Evolutionary conservation across 2,797 vertebrate species (phyloP).

Genomic region (Distichodus sexfasciatus): DNA sequence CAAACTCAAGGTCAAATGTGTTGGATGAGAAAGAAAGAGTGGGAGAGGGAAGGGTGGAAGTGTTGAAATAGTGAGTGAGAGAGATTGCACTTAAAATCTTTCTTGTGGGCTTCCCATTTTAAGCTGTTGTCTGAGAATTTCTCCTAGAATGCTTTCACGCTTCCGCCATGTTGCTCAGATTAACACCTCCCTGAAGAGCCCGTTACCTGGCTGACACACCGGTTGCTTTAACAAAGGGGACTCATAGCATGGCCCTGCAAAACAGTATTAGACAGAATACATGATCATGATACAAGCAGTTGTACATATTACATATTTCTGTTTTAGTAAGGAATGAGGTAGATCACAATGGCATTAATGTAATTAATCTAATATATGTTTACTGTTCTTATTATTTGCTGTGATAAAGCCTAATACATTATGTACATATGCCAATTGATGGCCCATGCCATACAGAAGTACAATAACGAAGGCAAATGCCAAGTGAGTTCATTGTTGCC

Average conservation of each 20-base stretch:
- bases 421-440: neutral
- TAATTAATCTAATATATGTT: neutral
- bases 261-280: no score
- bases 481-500: conserved; percentile 14
- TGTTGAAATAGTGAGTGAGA: no score
- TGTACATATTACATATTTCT: neutral
- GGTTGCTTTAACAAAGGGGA: neutral
- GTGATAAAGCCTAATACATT: neutral
- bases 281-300: no score
- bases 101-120: conserved; percentile 23
- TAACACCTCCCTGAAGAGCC: conserved; percentile 55
- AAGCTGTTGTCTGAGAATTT: conserved; percentile 3
- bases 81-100: conserved; percentile 28
- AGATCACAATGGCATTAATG: neutral
- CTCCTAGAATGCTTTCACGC: conserved; percentile 38
- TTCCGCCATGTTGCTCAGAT: conserved; percentile 49
- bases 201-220: conserved; percentile 1
- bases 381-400: neutral
- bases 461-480: conserved; percentile 11
- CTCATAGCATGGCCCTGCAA: neutral
- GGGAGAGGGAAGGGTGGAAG: no score
- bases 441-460: neutral
- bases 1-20: conserved; percentile 22
- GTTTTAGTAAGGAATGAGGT: neutral
- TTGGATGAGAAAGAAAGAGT: conserved; percentile 19